Evolutionary conservation across 2,797 vertebrate species (phyloP), one percentile per base, ranked within the genome.

Genomic region (Erithacus rubecula): DNA sequence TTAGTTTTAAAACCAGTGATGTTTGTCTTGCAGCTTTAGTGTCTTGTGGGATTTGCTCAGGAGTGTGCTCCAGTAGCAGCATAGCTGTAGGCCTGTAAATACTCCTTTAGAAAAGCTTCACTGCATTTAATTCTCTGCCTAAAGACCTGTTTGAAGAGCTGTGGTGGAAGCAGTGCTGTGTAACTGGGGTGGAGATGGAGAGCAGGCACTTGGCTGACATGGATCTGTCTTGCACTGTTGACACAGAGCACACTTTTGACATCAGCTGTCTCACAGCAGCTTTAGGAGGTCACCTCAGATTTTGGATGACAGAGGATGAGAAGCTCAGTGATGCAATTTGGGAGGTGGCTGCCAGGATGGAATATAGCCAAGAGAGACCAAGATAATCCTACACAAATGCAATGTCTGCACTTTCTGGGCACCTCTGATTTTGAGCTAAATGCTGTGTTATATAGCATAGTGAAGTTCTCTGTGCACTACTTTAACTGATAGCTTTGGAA

Each of bases 1-100:
- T 91, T 91, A 58, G 39, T 79, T 92, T 82, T 94, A 89, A 92
- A 92, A 36, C 62, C 74, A 89, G 63, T 46, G n/a, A 43, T 89
- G 72, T 75, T 95, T 90, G 46, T 94, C 83, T 93, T 17, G 0
- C 53, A 68, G 46, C 65, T 86, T 88, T 93, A 81, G 36, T 46
- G 62, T 88, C 80, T 81, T 65, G 69, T 86, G 93, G 58, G 58
- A 78, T 93, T 93, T 83, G 26, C 36, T 86, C 39, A 71, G 72
- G 46, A 46, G 56, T 59, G 23, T 88, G 46, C 30, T 90, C 9
- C 39, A 58, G 44, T 22, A n/a, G 53, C 56, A 81, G 24, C 30
- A 24, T 75, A 88, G 77, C 88, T 90, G n/a, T 53, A 93, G 93
- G 86, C 65, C 47, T 88, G 62, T 78, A 88, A 88, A 81, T 75